Base-by-base conservation (phyloP, 92 coral and sea anemone species). In the Pocillopora meandrina region DNA sequence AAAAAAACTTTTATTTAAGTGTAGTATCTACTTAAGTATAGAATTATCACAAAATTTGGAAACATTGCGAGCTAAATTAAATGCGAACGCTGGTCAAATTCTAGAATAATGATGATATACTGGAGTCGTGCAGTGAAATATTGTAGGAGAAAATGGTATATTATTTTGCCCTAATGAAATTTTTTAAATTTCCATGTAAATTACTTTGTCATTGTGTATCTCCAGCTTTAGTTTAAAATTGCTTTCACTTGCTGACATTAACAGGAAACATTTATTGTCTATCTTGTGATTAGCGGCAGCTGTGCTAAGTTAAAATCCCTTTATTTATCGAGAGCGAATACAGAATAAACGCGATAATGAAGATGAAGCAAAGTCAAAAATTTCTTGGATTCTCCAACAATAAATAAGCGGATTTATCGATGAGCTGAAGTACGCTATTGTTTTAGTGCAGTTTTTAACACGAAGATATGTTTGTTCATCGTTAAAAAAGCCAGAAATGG, bases 331-430 rank as follows among this genome's bases (percentile, higher is more conserved):
- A 60, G 63, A 26, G 1, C 34, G 78, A 57, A 20, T 4, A n/a
- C 61, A 57, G 12, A 26, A 57, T 16, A 74, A 42, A 19, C 63
- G 16, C 49, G 78, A 74, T 49, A 74, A 8, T 47, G 55, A 19
- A 18, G 63, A 74, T 0, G 18, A 74, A 74, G 56, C 78, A 49
- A 26, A 74, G 3, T 74, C 78, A 55, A 52, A 56, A 49, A 74
- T 74, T n/a, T 52, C 78, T 26, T 74, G 78, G 35, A 74, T 57
- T 74, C 78, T 74, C 78, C 78, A 74, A 34, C 78, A 74, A 61
- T 74, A 74, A 74, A 74, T 74, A 74, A 74, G 42, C 10, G 78
- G 78, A 74, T 74, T 74, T 6, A 74, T 20, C 23, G 78, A 74
- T 61, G 78, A 74, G 60, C 78, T 74, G 62, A 74, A 74, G 56